Evolutionary conservation across 2,888 invertebrate species (phyloP), one percentile per base, ranked within the genome.

Genomic region (Heliconius hortense): DNA sequence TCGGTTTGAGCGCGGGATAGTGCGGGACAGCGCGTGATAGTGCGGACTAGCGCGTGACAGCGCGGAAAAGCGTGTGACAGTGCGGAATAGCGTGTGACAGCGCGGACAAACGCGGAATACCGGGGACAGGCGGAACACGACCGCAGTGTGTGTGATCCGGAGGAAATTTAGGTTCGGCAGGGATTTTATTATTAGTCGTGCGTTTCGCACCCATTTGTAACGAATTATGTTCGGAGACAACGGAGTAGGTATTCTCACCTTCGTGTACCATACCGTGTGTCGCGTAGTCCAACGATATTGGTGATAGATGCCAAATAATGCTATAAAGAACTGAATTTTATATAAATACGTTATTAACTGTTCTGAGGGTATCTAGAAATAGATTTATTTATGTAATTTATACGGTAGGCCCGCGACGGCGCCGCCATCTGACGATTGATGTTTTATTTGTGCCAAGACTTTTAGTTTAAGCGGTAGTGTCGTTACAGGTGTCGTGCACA

Each of bases 311-410:
- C 93, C 93, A 93, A 93, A 94, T 93, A 93, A 94, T 91, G 92
- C 91, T 93, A 92, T 93, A 93, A 93, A 94, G 93, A 94, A 93
- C 93, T 94, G 94, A 94, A 93, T 93, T 94, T 91, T 93, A 90
- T 92, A 94, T 92, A 90, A 91, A 93, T 92, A 91, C 89, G 90
- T 91, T 78, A 92, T 91, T 92, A 91, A 92, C 88, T 90, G 93
- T 93, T 93, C 94, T 93, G 93, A 92, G 93, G 92, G 93, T 93
- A 92, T 92, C 89, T 93, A 92, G 90, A 88, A 83, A 88, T 90
- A 90, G 82, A 84, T 87, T 90, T 88, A 89, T 92, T 92, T 92
- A 87, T 87, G 84, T 87, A 86, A 89, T 87, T 90, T 88, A 87
- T 82, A 73, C 67, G 70, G 24, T 67, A 59, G 71, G 35, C 63